Base-by-base conservation (phyloP, 2,113 vertebrate species). In the Aegithalos caudatus region DNA sequence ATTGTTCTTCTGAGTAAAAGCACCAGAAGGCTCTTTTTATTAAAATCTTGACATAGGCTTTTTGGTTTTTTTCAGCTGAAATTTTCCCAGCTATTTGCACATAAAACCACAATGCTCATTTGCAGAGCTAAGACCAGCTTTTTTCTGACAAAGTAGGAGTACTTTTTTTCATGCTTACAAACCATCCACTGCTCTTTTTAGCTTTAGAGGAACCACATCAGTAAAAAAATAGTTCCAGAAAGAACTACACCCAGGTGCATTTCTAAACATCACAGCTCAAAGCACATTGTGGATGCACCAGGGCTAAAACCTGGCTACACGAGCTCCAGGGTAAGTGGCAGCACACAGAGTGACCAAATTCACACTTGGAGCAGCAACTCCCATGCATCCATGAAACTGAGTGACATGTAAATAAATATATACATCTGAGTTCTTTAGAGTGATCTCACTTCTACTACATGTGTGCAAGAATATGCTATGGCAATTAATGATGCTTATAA, bases 401-500 rank as follows among this genome's bases (percentile, higher is more conserved):
- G 72, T 51, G 81, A 48, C 40, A 65, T 76, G 82, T 21, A 70
- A 72, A 53, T 70, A 79, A 87, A 60, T 19, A 45, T 4, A 51
- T 29, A 54, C 19, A 45, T 65, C 42, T 14, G 25, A 85, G 70
- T 48, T 94, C 81, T 78, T 74, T 14, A 70, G 66, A 76, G 64
- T 16, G 80, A 69, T 67, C 42, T 82, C 28, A 2, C 56, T 78
- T 86, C 67, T 84, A 53, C 48, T 66, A n/a, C 57, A 33, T 7
- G 7, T 42, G 35, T 47, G 44, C 53, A 69, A 57, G 42, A 3
- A 6, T 22, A 24, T 33, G 40, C 37, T 77, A 45, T 44, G 35
- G 31, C 19, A 60, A 48, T 71, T 79, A 95, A 95, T 60, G 82
- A 65, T 85, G 78, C 74, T 83, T 74, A 10, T 60, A 96, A 96